Conservation (phyloP, 2,888 invertebrate species). For the Drosophila fungiperda region DNA sequence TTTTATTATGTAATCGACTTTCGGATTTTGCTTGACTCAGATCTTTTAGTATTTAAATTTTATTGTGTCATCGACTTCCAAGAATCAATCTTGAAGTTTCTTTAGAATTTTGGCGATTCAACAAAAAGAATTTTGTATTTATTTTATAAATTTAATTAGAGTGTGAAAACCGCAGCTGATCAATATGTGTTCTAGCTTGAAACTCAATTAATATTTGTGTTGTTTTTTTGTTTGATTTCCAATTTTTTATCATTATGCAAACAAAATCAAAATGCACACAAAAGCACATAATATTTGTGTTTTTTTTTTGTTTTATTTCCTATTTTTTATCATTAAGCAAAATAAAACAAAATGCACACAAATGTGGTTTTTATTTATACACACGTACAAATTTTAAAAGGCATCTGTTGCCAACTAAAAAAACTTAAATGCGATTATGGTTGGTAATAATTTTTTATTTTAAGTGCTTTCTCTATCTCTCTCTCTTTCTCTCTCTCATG, state of each 20-base stretch:
- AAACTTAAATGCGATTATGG: neutral
- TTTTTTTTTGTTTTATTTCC: neutral
- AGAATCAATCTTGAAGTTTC: neutral
- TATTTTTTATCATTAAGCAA: neutral
- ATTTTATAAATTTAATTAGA: neutral
- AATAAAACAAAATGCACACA: neutral
- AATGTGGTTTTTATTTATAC: neutral
- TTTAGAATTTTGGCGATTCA: neutral
- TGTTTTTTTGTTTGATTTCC: neutral
- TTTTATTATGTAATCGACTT: neutral
- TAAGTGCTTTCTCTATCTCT: neutral
- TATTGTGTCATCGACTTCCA: neutral
- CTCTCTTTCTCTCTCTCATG: constrained; percentile 2
- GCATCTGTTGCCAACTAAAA: neutral
- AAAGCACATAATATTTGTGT: neutral
- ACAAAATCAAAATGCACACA: neutral
- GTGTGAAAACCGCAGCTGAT: neutral
- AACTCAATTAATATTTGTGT: neutral
- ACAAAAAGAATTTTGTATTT: neutral
- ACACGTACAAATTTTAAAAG: neutral
- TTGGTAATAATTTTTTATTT: neutral
- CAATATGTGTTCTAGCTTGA: neutral
- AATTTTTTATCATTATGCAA: neutral
- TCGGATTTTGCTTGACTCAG: neutral
- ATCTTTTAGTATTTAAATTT: neutral